phyloP scores from a whole-genome alignment of 1,140 invertebrate genomes.

The Teleopsis dalmanni region DNA sequence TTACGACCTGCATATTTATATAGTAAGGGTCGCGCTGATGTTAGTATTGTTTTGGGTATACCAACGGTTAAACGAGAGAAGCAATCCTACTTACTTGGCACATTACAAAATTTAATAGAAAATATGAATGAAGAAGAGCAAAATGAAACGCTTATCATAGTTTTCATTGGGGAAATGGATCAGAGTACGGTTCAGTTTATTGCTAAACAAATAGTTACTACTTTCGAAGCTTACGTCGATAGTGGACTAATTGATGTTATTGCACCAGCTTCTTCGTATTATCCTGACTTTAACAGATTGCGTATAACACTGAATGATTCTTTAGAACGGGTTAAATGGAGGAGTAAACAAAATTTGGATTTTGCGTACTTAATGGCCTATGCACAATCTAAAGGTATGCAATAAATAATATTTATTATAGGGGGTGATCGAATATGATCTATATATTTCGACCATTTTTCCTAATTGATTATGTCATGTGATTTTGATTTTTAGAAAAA shows the following conservation, averaged over 20 bases:
- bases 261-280: constrained; percentile 75
- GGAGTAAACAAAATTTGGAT: constrained; percentile 96
- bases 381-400: constrained; percentile 60
- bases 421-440: not conserved
- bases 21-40: constrained; percentile 64
- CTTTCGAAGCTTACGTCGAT: constrained; percentile 69
- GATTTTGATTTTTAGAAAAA: too few relatives aligned
- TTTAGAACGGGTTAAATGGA: constrained; percentile 81
- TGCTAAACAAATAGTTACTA: constrained; percentile 65
- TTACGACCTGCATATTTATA: constrained; percentile 70
- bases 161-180: constrained; percentile 83
- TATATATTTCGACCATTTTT: too few relatives aligned
- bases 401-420: not conserved
- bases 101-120: constrained; percentile 78
- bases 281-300: constrained; percentile 77
- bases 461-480: too few relatives aligned
- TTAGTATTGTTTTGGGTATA: constrained; percentile 75
- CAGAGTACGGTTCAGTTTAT: constrained; percentile 62
- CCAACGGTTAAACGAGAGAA: constrained; percentile 85
- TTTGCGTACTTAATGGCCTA: constrained; percentile 96
- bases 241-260: constrained; percentile 84
- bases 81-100: constrained; percentile 81
- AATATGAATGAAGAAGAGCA: constrained; percentile 70
- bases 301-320: constrained; percentile 79
- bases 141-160: constrained; percentile 76